Conservation (phyloP, 2,113 vertebrate species). For the Oenanthe oenanthe region DNA sequence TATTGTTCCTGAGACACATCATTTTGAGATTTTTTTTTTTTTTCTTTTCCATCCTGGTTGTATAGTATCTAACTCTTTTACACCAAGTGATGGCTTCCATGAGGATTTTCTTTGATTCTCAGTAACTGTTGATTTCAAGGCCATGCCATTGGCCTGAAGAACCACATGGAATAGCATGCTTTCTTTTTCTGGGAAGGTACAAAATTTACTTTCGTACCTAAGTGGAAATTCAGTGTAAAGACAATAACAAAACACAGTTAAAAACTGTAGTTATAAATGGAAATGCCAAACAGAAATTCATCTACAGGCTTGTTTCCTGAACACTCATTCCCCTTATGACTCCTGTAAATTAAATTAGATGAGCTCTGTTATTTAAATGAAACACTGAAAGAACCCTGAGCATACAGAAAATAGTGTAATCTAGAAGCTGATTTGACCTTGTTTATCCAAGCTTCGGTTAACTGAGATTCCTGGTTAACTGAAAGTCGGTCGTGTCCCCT, state of each 20-base stretch:
- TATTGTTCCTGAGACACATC: background rate
- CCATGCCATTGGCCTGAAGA: background rate
- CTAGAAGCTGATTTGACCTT: conserved; percentile 15
- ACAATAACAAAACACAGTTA: background rate
- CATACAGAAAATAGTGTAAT: background rate
- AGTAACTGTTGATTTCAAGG: background rate
- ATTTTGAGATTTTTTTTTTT: background rate
- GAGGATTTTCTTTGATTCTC: background rate
- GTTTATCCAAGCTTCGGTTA: conserved; percentile 35
- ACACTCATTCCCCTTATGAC: background rate
- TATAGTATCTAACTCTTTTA: background rate
- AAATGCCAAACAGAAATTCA: background rate
- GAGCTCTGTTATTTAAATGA: conserved; percentile 41
- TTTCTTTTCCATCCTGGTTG: background rate
- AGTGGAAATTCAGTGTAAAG: background rate
- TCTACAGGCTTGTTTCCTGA: background rate
- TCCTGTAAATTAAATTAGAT: conserved; percentile 41
- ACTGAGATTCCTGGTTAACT: conserved; percentile 24
- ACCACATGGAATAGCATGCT: background rate
- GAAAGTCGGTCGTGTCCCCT: conserved; percentile 61
- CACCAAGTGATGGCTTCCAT: background rate
- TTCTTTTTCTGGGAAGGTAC: background rate
- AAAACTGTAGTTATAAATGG: background rate
- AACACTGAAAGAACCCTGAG: background rate
- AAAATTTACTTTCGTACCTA: background rate